These are phyloP conservation scores for Prionailurus bengalensis DNA, from an alignment of 2,113 vertebrate species.

Conservation along the genomic window DNA sequence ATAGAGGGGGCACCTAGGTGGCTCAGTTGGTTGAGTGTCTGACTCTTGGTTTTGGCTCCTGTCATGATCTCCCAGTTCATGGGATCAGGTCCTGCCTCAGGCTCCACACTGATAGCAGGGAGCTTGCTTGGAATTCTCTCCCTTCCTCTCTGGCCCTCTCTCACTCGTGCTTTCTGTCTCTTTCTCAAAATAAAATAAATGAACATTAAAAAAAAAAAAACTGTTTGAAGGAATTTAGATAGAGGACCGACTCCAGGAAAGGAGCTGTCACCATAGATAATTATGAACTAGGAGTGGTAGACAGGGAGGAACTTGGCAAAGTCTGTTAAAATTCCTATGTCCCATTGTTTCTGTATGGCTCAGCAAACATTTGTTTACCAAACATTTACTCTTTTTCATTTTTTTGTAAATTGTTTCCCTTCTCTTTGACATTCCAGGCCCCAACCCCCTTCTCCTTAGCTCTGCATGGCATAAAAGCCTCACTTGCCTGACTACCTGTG, in stretches of 20 bases:
- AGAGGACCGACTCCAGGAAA: not conserved
- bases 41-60: too few relatives aligned
- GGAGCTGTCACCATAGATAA: not conserved
- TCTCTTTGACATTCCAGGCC: not conserved
- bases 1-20: not conserved
- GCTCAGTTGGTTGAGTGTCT: too few relatives aligned
- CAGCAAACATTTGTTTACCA: not conserved
- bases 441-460: not conserved
- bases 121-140: too few relatives aligned
- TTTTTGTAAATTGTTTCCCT: not conserved
- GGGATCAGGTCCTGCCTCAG: too few relatives aligned
- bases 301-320: not conserved
- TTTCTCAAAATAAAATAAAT: too few relatives aligned
- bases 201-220: too few relatives aligned
- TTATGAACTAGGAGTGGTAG: not conserved
- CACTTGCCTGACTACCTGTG: not conserved
- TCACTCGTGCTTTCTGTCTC: too few relatives aligned
- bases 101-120: too few relatives aligned
- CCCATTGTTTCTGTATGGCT: not conserved
- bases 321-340: not conserved
- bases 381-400: not conserved
- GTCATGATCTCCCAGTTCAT: too few relatives aligned
- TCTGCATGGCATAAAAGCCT: not conserved
- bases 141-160: too few relatives aligned
- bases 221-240: not conserved